A percentile compares a stretch with the other conserved stretches of the same genome.
Evolutionary conservation across 2,113 vertebrate genomes (phyloP).

Genomic region (Notothenia rossii): DNA sequence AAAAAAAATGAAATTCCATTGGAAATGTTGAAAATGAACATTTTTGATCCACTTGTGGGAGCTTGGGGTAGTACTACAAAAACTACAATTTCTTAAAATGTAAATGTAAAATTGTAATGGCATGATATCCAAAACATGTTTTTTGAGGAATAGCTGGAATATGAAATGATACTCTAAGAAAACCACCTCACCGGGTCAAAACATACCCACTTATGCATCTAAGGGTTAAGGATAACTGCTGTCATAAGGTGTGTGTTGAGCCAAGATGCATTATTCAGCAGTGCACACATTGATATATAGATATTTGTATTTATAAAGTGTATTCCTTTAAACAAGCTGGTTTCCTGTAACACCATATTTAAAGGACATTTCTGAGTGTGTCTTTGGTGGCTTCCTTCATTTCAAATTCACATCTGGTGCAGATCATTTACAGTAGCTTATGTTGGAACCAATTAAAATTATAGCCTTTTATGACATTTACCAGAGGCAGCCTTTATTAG

Average conservation of each 20-base stretch:
- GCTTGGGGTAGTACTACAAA: too few relatives aligned
- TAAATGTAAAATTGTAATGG: too few relatives aligned
- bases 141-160: too few relatives aligned
- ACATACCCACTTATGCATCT: too few relatives aligned
- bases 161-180: too few relatives aligned
- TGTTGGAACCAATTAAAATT: conserved; percentile 9
- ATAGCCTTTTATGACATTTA: conserved; percentile 19
- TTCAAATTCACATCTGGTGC: conserved; percentile 22
- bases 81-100: too few relatives aligned
- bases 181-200: too few relatives aligned
- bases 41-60: too few relatives aligned
- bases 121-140: too few relatives aligned
- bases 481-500: conserved; percentile 20
- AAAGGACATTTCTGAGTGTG: not conserved
- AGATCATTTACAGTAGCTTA: conserved; percentile 10
- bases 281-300: not conserved
- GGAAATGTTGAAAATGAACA: too few relatives aligned
- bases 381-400: not conserved
- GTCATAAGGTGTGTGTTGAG: not conserved
- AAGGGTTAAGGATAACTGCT: not conserved
- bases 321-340: not conserved
- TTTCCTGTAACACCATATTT: conserved; percentile 15
- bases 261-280: conserved; percentile 10
- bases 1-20: too few relatives aligned
- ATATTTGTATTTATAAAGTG: not conserved